Percentiles rank a stretch among this genome's conserved stretches.
These are phyloP conservation scores for Chouioia cunea DNA, from an alignment of 2,888 invertebrate species.

Conservation along the genomic window DNA sequence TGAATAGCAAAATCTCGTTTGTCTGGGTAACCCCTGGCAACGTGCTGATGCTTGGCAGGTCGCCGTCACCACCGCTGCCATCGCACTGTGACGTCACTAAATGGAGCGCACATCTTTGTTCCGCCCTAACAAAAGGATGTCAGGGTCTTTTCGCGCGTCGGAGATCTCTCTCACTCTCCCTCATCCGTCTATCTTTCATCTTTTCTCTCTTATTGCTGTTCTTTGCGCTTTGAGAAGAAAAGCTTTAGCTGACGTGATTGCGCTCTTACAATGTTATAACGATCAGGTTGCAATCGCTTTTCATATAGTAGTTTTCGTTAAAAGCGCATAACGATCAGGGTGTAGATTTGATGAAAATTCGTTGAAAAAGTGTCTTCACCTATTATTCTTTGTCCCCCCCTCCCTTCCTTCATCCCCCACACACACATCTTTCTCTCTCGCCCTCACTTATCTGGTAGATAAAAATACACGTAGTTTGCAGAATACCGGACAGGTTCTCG, in stretches of 20 bases:
- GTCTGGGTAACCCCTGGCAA: conserved; percentile 57
- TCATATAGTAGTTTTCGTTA: background rate
- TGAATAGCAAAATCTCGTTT: conserved; percentile 6
- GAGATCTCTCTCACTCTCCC: conserved; percentile 10
- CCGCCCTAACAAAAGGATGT: conserved; percentile 57
- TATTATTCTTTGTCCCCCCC: background rate
- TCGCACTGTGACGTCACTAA: conserved; percentile 59
- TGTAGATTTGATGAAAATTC: background rate
- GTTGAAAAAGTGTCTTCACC: background rate
- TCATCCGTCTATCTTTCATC: conserved; percentile 28
- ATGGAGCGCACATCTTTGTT: conserved; percentile 60
- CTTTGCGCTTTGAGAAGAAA: conserved; percentile 3
- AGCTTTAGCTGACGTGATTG: background rate
- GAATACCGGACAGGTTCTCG: conserved; percentile 44
- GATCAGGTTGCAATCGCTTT: background rate
- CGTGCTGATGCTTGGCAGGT: conserved; percentile 32
- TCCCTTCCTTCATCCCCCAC: too few relatives aligned
- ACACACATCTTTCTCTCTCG: background rate
- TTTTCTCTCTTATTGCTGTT: conserved; percentile 27
- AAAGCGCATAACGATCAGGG: background rate
- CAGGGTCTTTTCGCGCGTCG: conserved; percentile 39
- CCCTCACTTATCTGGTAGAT: conserved; percentile 16
- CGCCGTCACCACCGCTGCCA: conserved; percentile 52
- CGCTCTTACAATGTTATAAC: conserved; percentile 9
- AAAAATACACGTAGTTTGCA: conserved; percentile 42